Base-by-base conservation (phyloP, 2,888 invertebrate genomes). In the Drosophila meridiana region DNA sequence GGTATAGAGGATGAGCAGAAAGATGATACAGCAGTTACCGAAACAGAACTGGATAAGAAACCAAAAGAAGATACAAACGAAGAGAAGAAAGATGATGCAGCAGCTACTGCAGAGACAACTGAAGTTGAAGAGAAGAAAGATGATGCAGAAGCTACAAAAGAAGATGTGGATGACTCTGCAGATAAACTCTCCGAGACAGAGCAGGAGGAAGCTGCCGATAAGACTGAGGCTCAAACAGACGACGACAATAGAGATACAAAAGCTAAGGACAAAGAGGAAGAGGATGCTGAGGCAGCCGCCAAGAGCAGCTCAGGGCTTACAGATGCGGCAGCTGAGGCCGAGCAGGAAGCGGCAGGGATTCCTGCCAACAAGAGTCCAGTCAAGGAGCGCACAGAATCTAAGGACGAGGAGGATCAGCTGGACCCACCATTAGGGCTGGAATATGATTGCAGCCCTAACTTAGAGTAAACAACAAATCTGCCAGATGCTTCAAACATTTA, bases 171-270 rank as follows among this genome's bases (percentile, higher is more conserved):
- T 20, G 20, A 20, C 20, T 20, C 20, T 20, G 20, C 20, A 26
- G 40, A n/a, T 6, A n/a, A 26, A 26, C 4, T 13, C 28, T 13
- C 13, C 11, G 28, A 66, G 36, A 28, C 34, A 9, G 48, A 11
- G 32, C 20, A 40, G 26, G 32, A 32, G 32, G 42, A 28, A 55
- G 20, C n/a, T 28, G 13, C 7, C 20, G 53, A 11, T 28, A 56
- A 62, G 47, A 60, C 62, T 78, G 47, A 66, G 40, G 50, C 30
- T 30, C 43, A 45, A 56, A 14, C n/a, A 48, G 47, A 26, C n/a
- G 63, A 50, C 13, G 55, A 68, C 8, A 56, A 4, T 36, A 11
- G 8, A 36, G 26, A 42, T 6, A n/a, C 38, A 43, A 20, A 36
- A 45, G 45, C 26, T 13, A 11, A n/a, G 9, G 38, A 45, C 36